A percentile compares a stretch with the other conserved stretches of the same genome.
phyloP scores from a whole-genome alignment of 92 coral and sea anemone genomes.

The Hydrozoanthus gracilis region DNA sequence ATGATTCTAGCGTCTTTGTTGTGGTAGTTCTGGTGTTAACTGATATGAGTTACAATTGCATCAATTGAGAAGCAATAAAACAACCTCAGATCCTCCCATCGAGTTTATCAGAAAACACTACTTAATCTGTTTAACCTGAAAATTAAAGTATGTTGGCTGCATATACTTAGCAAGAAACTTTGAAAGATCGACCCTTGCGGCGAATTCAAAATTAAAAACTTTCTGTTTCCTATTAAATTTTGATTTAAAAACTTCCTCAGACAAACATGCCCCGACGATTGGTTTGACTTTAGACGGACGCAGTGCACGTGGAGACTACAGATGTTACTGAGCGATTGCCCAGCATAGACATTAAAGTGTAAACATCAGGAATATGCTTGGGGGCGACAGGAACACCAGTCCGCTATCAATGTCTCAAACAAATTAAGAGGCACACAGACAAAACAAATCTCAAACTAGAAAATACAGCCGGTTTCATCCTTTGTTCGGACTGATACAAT shows the following conservation, averaged over 20 bases:
- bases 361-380: neutral
- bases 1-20: too few relatives aligned
- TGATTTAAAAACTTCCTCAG: conserved; percentile 17
- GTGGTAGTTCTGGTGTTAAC: neutral
- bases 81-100: neutral
- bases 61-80: conserved; percentile 16
- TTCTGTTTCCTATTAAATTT: conserved; percentile 23
- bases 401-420: neutral
- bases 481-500: too few relatives aligned
- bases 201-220: conserved; percentile 15
- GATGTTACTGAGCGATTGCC: conserved; percentile 19
- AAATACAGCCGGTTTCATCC: neutral
- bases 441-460: neutral
- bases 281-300: neutral
- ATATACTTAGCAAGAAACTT: conserved; percentile 24
- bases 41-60: neutral
- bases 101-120: conserved; percentile 27
- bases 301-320: conserved; percentile 20
- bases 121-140: conserved; percentile 30
- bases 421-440: neutral
- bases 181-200: conserved; percentile 45
- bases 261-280: neutral
- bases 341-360: neutral
- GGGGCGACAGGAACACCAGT: neutral
- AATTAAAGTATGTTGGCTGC: conserved; percentile 9